Base-by-base conservation (phyloP, 1,140 invertebrate species). In the Dendrolimus punctatus region DNA sequence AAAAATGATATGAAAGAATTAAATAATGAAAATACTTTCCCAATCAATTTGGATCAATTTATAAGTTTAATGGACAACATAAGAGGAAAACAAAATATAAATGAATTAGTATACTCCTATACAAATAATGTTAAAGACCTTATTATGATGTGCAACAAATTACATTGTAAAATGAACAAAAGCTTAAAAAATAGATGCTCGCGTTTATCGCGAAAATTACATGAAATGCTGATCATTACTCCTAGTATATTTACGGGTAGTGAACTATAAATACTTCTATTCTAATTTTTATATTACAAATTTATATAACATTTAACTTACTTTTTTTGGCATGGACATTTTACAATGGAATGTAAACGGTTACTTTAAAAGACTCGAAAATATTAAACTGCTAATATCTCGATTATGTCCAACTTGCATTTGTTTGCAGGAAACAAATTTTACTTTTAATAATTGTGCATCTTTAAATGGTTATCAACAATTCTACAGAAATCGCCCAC, bases 361-460 rank as follows among this genome's bases (percentile, higher is more conserved):
- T 9, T 66, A 50, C 48, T 59, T 50, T 38, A 57, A 42, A 53
- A 40, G 57, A 10, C 39, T 65, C 40, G 58, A 65, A 61, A 58
- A 58, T 44, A 58, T 65, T 8, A 62, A 62, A 57, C 7, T 62
- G 38, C 36, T 65, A 57, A 53, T 66, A 4, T 55, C 39, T 37
- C 43, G 60, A 7, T n/a, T 47, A 9, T 3, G 38, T n/a, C 64
- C 67, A 43, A 23, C 49, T 9, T 57, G 61, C 40, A 61, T 70
- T 43, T 68, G 68, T 49, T 47, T 69, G 36, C 65, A 76, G 55
- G 68, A 76, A 62, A 76, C 66, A n/a, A 69, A 73, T 53, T 69
- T 73, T 45, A 66, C 55, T 53, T 42, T 56, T 43, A 39, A 56
- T 36, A 44, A 56, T 42, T 51, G 45, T 23, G 58, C 40, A 9